These are phyloP conservation scores for Molothrus ater DNA, from an alignment of 2,797 vertebrate species.

Conservation along the genomic window DNA sequence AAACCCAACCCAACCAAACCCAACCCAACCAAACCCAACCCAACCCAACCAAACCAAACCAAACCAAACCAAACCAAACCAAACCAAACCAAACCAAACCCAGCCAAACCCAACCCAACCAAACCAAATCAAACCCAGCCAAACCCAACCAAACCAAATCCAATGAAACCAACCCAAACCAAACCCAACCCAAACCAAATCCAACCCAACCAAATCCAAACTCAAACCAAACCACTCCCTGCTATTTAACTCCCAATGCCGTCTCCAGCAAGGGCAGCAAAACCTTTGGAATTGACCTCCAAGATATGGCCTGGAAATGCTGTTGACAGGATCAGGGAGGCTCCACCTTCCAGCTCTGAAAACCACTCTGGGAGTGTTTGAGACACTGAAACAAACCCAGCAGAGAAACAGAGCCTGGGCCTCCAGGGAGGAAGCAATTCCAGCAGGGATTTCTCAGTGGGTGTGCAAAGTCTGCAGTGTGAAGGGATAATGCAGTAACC, in stretches of 20 bases:
- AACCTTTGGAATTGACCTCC: neutral
- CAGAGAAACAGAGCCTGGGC: neutral
- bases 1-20: too few relatives aligned
- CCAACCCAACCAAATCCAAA: too few relatives aligned
- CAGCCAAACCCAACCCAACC: too few relatives aligned
- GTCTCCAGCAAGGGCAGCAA: neutral
- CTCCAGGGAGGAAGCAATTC: neutral
- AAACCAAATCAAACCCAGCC: neutral
- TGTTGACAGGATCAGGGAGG: neutral
- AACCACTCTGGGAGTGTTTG: neutral
- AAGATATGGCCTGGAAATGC: neutral
- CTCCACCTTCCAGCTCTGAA: neutral
- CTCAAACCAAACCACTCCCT: neutral
- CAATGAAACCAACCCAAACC: rapidly evolving
- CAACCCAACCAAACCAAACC: rapidly evolving
- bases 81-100: too few relatives aligned
- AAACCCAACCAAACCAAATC: neutral
- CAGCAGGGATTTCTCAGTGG: neutral
- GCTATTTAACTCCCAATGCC: neutral
- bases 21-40: neutral
- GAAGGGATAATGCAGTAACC: neutral
- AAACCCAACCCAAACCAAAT: rapidly evolving
- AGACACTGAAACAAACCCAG: neutral
- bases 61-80: neutral
- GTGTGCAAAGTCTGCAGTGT: neutral